A percentile compares a stretch with the other conserved stretches of the same genome.
phyloP scores from a whole-genome alignment of 2,113 vertebrate genomes.

The Formicarius rufipectus region DNA sequence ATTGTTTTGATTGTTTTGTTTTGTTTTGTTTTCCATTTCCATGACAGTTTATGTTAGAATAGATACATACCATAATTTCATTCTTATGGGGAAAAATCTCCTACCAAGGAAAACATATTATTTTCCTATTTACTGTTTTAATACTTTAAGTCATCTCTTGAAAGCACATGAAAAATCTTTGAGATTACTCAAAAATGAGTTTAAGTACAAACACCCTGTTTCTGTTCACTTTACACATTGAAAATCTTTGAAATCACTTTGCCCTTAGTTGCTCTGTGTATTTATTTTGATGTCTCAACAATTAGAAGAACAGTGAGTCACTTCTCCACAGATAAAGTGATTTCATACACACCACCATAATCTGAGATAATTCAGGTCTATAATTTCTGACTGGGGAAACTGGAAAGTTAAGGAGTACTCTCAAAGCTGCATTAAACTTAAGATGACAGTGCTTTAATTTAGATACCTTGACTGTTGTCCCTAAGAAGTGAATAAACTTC shows the following conservation, averaged over 20 bases:
- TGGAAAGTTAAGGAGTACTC: not conserved
- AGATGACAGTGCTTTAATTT: not conserved
- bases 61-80: not conserved
- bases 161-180: not conserved
- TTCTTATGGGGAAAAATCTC: not conserved
- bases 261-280: not conserved
- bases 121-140: not conserved
- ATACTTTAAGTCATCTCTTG: not conserved
- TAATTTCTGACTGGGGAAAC: not conserved
- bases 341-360: not conserved
- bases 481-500: not conserved
- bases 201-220: not conserved
- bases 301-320: not conserved
- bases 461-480: not conserved
- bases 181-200: not conserved
- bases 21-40: not conserved
- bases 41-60: not conserved
- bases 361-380: not conserved
- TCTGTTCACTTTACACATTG: not conserved
- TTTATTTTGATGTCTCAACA: not conserved
- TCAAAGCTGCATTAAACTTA: not conserved
- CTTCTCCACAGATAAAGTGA: not conserved
- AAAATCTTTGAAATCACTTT: not conserved
- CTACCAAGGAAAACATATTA: not conserved
- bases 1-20: too few species aligned